phyloP scores from a whole-genome alignment of 37 sponge, comb jelly and placozoan species.

The Tethya wilhelma region DNA sequence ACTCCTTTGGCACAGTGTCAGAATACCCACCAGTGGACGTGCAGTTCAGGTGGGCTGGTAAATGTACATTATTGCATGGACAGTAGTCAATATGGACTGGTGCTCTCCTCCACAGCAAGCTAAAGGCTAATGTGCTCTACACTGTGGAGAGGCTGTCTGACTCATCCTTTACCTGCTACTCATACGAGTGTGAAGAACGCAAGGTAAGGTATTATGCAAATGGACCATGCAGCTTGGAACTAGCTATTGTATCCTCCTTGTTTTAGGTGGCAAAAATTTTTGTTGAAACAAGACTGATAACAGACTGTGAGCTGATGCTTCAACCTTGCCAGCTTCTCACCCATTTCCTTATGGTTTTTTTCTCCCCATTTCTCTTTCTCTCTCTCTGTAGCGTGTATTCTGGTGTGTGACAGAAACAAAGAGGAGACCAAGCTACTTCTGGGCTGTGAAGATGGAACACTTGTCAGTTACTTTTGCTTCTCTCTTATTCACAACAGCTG shows the following conservation, averaged over 20 bases:
- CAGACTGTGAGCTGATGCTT: too few species aligned
- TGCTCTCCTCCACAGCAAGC: constrained; percentile 28
- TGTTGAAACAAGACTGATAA: too few species aligned
- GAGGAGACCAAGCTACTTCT: constrained; percentile 55
- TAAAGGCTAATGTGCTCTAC: constrained; percentile 6
- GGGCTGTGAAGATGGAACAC: constrained; percentile 63
- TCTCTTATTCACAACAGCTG: neutral
- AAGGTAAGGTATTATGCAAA: constrained; percentile 6
- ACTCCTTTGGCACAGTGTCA: constrained; percentile 23
- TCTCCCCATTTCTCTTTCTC: neutral
- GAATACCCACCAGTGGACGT: constrained; percentile 41
- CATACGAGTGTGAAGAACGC: constrained; percentile 24
- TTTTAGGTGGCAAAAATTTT: too few species aligned
- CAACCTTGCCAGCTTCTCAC: too few species aligned
- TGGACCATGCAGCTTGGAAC: neutral
- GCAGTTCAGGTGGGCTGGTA: constrained; percentile 44
- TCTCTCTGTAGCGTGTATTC: constrained; percentile 13
- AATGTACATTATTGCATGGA: neutral
- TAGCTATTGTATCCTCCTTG: neutral
- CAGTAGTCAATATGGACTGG: neutral
- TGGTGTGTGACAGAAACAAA: constrained; percentile 53
- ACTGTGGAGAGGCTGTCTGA: constrained; percentile 17
- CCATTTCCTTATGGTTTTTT: too few species aligned
- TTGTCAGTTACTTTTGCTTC: constrained; percentile 36
- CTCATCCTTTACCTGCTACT: constrained; percentile 8